A percentile compares a stretch with the other conserved stretches of the same genome.
phyloP scores from a whole-genome alignment of 2,888 invertebrate genomes.

The Melangyna quadrimaculata region DNA sequence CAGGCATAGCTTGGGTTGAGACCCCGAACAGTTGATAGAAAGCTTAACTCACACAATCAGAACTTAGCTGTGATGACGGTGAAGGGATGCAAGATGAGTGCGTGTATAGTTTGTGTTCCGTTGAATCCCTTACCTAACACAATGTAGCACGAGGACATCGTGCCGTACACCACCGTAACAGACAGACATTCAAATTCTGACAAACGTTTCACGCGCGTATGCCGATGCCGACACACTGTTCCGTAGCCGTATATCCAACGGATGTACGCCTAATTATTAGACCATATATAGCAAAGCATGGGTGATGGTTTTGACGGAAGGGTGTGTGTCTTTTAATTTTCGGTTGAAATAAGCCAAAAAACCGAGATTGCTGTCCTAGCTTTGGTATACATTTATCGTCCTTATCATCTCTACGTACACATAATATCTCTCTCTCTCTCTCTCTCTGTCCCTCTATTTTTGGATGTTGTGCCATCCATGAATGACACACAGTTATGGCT shows the following conservation, averaged over 20 bases:
- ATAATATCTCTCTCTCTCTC: not conserved
- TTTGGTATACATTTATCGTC: conserved; percentile 2
- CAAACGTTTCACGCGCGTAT: conserved; percentile 38
- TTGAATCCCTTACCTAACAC: conserved; percentile 43
- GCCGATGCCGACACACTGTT: not conserved
- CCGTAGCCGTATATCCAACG: not conserved
- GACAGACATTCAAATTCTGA: conserved; percentile 41
- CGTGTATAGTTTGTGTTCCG: not conserved
- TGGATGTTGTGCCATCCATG: not conserved
- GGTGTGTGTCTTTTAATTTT: conserved; percentile 63
- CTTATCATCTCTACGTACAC: not conserved
- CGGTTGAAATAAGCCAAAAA: conserved; percentile 55
- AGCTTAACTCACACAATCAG: conserved; percentile 3
- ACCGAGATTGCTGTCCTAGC: conserved; percentile 45
- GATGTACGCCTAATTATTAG: conserved; percentile 55
- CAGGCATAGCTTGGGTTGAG: not conserved
- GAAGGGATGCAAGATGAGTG: not conserved
- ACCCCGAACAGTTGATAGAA: conserved; percentile 17
- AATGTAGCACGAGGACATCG: conserved; percentile 19
- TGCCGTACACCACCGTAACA: conserved; percentile 14
- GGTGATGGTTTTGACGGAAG: conserved; percentile 48
- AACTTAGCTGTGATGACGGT: not conserved
- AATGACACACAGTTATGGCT: conserved; percentile 47
- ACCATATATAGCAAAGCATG: conserved; percentile 42
- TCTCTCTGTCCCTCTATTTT: too few relatives aligned